Conservation (phyloP, 2,888 invertebrate genomes). For the Amiota communis region DNA sequence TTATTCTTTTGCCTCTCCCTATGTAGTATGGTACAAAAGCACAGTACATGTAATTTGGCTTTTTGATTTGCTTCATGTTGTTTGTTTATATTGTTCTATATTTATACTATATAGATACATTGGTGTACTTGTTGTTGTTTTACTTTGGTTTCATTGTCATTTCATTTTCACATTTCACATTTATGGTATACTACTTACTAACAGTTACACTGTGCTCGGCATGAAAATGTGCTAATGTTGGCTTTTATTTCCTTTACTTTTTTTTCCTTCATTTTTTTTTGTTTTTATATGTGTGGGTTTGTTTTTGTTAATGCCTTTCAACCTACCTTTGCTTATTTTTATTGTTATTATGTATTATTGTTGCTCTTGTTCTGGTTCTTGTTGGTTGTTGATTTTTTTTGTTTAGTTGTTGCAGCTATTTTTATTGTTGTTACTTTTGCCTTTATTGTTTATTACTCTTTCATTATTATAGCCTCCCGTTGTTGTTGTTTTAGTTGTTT, state of each 20-base stretch:
- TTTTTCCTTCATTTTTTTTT: background rate
- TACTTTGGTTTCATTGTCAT: conserved; percentile 25
- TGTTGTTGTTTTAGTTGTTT: conserved; percentile 33
- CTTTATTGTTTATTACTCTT: conserved; percentile 59
- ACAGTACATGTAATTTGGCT: conserved; percentile 8
- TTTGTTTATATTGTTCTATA: too few relatives aligned
- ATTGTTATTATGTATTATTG: conserved; percentile 1
- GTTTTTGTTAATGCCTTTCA: too few relatives aligned
- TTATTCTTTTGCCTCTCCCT: background rate
- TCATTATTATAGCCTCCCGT: conserved; percentile 52
- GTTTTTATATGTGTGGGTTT: too few relatives aligned
- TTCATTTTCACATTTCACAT: background rate
- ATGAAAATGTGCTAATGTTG: conserved; percentile 38
- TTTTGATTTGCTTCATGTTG: background rate
- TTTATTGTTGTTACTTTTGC: conserved; percentile 17
- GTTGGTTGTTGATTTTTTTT: conserved; percentile 22
- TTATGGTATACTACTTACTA: too few relatives aligned
- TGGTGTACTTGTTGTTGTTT: background rate
- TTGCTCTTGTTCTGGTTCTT: conserved; percentile 13
- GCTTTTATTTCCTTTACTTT: conserved; percentile 37
- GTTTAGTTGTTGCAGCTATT: conserved; percentile 16
- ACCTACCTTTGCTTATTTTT: too few relatives aligned
- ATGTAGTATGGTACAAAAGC: too few relatives aligned
- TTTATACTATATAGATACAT: too few relatives aligned
- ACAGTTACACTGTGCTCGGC: conserved; percentile 15